These are phyloP conservation scores for Platysteira castanea DNA, from an alignment of 2,113 vertebrate genomes.

Conservation along the genomic window DNA sequence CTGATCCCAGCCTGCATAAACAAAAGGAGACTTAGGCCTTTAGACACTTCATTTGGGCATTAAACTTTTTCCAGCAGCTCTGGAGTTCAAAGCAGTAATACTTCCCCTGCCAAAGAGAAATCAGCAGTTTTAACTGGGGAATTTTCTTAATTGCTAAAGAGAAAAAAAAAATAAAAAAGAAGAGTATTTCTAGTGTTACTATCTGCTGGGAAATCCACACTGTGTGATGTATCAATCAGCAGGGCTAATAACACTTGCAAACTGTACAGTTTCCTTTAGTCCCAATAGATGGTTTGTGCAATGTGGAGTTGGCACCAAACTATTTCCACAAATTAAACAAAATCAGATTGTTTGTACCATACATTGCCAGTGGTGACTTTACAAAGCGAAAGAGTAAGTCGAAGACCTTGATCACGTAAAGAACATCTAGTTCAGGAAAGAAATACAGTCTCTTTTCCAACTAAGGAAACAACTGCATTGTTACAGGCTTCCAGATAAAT, in stretches of 20 bases:
- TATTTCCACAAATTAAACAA: not conserved
- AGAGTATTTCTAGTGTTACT: not conserved
- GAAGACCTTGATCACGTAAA: not conserved
- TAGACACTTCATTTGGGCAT: not conserved
- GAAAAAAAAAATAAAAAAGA: accelerated
- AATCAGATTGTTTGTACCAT: not conserved
- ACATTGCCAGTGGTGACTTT: not conserved
- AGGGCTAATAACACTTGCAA: not conserved
- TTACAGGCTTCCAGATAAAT: not conserved
- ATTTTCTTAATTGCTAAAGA: not conserved
- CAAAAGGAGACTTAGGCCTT: not conserved
- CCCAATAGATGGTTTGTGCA: not conserved
- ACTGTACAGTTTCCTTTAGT: not conserved
- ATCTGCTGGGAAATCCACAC: not conserved
- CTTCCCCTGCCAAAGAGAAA: not conserved
- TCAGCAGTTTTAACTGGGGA: not conserved
- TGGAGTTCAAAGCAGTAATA: not conserved
- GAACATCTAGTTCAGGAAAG: not conserved
- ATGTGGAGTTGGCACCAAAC: accelerated
- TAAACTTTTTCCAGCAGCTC: not conserved
- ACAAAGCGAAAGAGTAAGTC: not conserved
- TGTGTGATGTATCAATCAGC: not conserved
- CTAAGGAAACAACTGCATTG: not conserved
- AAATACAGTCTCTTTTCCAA: not conserved
- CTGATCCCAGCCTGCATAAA: not conserved